Evolutionary conservation across 2,888 invertebrate species (phyloP), one percentile per base, ranked within the genome.

Genomic region (Oxyteleia sp.): DNA sequence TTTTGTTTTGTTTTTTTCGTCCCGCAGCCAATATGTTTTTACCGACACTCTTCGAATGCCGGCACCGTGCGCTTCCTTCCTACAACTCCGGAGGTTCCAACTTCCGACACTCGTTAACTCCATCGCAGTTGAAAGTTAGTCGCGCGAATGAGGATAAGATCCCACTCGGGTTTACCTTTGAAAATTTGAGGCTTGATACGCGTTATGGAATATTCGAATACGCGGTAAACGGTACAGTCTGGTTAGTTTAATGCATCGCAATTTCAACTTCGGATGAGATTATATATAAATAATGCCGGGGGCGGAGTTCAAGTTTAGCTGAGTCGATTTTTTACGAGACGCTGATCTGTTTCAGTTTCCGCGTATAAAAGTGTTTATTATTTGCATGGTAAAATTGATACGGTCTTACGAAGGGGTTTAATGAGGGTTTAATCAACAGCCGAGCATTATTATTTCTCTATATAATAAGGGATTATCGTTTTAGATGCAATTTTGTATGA

Each of bases 71-170:
- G 45, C 23, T 63, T 51, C 66, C 69, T 74, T 43, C 68, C 32
- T n/a, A 38, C 51, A 49, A 59, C 51, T 69, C 55, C 13, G 51
- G 13, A 63, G 32, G 47, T 57, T 53, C 41, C 38, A 88, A 87
- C 84, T 87, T 87, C 68, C 76, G 61, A 57, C 66, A 63, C 74
- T 87, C 83, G 83, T 87, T 86, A 87, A 83, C 71, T 59, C 57
- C 57, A 38, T 66, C 66, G 47, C 68, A 79, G 82, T 75, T 74
- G 49, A 75, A 81, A 82, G 59, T 81, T 81, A 84, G 72, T 79
- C 76, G 71, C 80, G 80, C 38, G 61, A 68, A 72, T 32, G 20
- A 66, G 59, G 74, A 81, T 74, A 81, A 80, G 80, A 80, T 74
- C 41, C 47, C 15, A 26, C 55, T 71, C 38, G 26, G 57, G 43